Evolutionary conservation across 2,113 vertebrate genomes (phyloP).

Genomic region (Nothocercus nigrocapillus): DNA sequence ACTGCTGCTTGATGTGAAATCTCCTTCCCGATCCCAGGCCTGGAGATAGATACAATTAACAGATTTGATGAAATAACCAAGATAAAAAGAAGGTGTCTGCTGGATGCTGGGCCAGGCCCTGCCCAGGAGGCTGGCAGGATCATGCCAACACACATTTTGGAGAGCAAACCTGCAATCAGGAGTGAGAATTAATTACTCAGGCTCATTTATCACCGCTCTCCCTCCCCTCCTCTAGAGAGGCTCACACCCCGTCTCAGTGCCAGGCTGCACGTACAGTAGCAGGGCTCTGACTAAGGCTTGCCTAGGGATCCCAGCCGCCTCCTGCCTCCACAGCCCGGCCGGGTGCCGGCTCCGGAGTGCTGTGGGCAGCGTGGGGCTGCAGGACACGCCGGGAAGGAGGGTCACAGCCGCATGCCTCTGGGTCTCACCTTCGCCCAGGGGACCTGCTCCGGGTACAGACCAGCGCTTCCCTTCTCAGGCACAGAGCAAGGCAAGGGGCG

Average conservation of each 20-base stretch:
- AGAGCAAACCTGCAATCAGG: constrained; percentile 1
- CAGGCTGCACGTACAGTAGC: constrained; percentile 14
- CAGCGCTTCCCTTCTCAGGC: not conserved
- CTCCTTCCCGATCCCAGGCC: not conserved
- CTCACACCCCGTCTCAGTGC: not conserved
- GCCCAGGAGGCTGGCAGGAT: not conserved
- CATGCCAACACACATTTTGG: constrained; percentile 5
- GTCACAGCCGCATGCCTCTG: not conserved
- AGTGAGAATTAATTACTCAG: constrained; percentile 11
- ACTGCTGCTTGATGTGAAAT: not conserved
- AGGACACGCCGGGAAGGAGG: not conserved
- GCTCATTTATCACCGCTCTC: not conserved
- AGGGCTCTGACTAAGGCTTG: constrained; percentile 9
- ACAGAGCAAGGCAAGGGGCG: not conserved
- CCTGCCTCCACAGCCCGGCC: not conserved
- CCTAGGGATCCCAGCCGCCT: not conserved
- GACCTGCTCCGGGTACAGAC: rapidly evolving
- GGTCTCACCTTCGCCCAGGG: rapidly evolving
- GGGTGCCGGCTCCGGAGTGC: not conserved
- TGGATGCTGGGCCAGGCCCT: not conserved
- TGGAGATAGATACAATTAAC: constrained; percentile 12
- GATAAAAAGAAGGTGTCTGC: constrained; percentile 13
- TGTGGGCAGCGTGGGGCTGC: not conserved
- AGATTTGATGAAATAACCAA: not conserved
- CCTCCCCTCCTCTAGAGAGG: not conserved